Evolutionary conservation across 2,797 vertebrate genomes (phyloP).

Genomic region (Cirrhinus mrigala): DNA sequence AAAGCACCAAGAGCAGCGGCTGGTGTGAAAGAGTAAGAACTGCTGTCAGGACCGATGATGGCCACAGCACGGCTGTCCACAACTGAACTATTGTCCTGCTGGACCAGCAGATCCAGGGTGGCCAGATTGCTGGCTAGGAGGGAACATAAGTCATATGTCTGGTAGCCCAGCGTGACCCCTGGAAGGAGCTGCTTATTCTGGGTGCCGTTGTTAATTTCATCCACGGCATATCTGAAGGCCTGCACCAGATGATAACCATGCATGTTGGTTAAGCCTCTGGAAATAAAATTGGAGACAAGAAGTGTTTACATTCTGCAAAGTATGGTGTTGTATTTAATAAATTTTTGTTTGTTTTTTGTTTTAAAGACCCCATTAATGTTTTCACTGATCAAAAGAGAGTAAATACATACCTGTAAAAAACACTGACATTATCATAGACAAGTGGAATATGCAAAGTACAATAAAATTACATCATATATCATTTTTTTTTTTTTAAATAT

Average conservation of each 20-base stretch:
- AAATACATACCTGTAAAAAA: neutral
- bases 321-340: no score
- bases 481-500: no score
- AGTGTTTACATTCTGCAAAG: neutral
- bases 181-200: slow-evolving; percentile 70
- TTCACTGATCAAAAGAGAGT: neutral
- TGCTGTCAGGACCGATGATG: slow-evolving; percentile 85
- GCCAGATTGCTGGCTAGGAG: slow-evolving; percentile 75
- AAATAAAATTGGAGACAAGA: neutral
- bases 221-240: slow-evolving; percentile 81
- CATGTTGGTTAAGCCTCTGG: slow-evolving; percentile 72
- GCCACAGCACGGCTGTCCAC: slow-evolving; percentile 68
- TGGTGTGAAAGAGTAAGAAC: slow-evolving; percentile 73
- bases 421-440: neutral
- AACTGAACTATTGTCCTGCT: slow-evolving; percentile 57
- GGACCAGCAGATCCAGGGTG: slow-evolving; percentile 72
- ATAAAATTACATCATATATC: neutral
- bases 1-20: slow-evolving; percentile 79
- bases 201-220: slow-evolving; percentile 79
- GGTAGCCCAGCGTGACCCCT: slow-evolving; percentile 82
- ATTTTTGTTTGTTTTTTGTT: neutral
- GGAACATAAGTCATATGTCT: slow-evolving; percentile 82
- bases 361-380: neutral
- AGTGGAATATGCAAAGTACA: neutral
- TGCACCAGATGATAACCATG: slow-evolving; percentile 81